Conservation (phyloP, 2,797 vertebrate species). For the Sternarchorhynchus goeldii region DNA sequence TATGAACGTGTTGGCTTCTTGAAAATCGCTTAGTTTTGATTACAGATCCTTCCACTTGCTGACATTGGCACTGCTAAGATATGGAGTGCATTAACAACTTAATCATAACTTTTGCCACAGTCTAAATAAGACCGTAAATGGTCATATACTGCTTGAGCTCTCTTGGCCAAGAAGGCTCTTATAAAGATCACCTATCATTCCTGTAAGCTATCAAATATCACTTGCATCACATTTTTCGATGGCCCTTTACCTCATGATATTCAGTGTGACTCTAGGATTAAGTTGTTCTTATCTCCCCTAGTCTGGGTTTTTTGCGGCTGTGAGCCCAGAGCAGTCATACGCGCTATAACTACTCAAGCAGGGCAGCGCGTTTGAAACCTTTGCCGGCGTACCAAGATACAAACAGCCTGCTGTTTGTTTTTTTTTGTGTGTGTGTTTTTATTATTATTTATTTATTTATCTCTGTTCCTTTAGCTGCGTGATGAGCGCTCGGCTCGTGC, state of each 20-base stretch:
- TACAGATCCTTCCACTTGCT: constrained; percentile 67
- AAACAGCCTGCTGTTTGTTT: too few species aligned
- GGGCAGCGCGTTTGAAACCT: too few species aligned
- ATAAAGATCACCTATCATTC: constrained; percentile 60
- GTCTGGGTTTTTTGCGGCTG: not conserved
- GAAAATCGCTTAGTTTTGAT: constrained; percentile 64
- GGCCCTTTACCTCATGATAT: constrained; percentile 21
- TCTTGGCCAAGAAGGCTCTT: constrained; percentile 28
- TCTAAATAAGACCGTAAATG: constrained; percentile 65
- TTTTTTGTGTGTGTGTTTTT: too few species aligned
- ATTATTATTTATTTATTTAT: too few species aligned
- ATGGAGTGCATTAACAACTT: constrained; percentile 53
- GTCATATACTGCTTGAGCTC: constrained; percentile 59
- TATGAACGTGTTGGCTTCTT: constrained; percentile 59
- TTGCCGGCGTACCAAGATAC: too few species aligned
- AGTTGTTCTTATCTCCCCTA: constrained; percentile 13
- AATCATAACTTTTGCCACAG: constrained; percentile 61
- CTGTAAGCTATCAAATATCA: not conserved
- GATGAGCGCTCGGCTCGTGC: too few species aligned
- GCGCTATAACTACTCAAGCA: too few species aligned
- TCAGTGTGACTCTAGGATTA: constrained; percentile 12
- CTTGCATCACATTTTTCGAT: not conserved
- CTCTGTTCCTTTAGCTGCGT: too few species aligned
- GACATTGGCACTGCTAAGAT: constrained; percentile 64
- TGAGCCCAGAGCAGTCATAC: too few species aligned